Base-by-base conservation (phyloP, 2,888 invertebrate species). In the Drosophila subsilvestris region DNA sequence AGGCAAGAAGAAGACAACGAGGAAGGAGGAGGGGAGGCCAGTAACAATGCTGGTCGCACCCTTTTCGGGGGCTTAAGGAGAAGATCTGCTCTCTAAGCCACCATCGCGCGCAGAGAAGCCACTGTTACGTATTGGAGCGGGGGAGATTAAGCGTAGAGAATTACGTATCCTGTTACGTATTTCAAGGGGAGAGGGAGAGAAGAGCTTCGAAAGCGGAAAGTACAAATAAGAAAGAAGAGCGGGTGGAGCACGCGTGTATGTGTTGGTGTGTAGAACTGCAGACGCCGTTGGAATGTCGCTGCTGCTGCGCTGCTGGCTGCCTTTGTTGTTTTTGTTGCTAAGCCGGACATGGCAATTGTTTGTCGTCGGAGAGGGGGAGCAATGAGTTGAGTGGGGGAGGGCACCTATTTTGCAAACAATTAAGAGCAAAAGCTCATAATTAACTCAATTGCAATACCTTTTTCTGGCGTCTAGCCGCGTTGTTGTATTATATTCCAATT, bases 341-440 rank as follows among this genome's bases (percentile, higher is more conserved):
- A 84, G 86, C 86, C 85, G 86, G 86, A 85, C 86, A 85, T 74
- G 37, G 58, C 77, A 83, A 80, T 84, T 84, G 80, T 60, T 61
- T 56, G 57, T 54, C 58, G 54, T 56, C 51, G 37, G 20, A 14
- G 57, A 49, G 48, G 51, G 62, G 54, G 63, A 17, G 61, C 56
- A 22, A 43, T 43, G 37, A 20, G 25, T 32, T 37, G 32, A 32
- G 32, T 32, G 51, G 42, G 60, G 62, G 42, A 56, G 51, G 32
- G 57, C 71, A 54, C 37, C n/a, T n/a, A 37, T 37, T 37, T 37
- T 76, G 65, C 79, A 79, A 48, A 29, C 45, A 80, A 76, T 72
- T 80, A 53, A 44, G 59, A 75, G 61, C 65, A 82, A 79, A n/a
- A 37, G n/a, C 37, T 79, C 78, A 74, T 61, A 67, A 51, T 51